These are phyloP conservation scores for Crambe crambe DNA, from an alignment of 37 sponge, comb jelly and placozoan genomes.

Conservation along the genomic window DNA sequence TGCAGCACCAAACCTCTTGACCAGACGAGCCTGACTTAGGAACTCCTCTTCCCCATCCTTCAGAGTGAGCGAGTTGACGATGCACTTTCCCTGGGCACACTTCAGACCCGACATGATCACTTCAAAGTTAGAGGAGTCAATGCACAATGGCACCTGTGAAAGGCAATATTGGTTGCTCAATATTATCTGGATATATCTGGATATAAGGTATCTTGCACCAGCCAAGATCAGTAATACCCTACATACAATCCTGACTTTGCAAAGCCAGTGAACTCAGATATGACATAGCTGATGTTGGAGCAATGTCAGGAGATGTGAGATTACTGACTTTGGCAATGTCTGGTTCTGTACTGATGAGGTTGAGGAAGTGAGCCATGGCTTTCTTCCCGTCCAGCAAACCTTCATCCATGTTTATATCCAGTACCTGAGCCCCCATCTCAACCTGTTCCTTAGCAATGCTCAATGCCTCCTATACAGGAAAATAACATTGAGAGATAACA, in stretches of 20 bases:
- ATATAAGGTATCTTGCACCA: too few species aligned
- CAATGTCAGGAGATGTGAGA: too few species aligned
- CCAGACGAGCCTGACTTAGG: slow-evolving; percentile 73
- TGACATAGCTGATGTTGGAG: too few species aligned
- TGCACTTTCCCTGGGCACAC: slow-evolving; percentile 97
- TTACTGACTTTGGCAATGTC: slow-evolving; percentile 78
- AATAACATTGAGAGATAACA: too few species aligned
- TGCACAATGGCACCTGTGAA: slow-evolving; percentile 88
- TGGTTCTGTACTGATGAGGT: slow-evolving; percentile 92
- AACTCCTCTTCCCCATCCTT: slow-evolving; percentile 99
- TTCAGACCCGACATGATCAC: slow-evolving; percentile 94
- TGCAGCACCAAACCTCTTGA: slow-evolving; percentile 94
- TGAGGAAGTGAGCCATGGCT: slow-evolving; percentile 88
- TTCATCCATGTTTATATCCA: slow-evolving; percentile 99
- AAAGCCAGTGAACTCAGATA: too few species aligned
- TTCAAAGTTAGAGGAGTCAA: slow-evolving; percentile 97
- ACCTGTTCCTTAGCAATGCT: slow-evolving; percentile 93
- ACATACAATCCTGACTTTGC: too few species aligned
- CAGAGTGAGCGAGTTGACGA: slow-evolving; percentile 97
- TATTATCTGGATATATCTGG: too few species aligned
- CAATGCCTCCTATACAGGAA: slow-evolving; percentile 90
- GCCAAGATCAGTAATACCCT: too few species aligned
- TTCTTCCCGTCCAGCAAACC: slow-evolving; percentile 94
- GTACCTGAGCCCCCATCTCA: slow-evolving; percentile 93
- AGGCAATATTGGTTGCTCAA: too few species aligned